Conservation (phyloP, 2,113 vertebrate species). For the Ictalurus furcatus region DNA sequence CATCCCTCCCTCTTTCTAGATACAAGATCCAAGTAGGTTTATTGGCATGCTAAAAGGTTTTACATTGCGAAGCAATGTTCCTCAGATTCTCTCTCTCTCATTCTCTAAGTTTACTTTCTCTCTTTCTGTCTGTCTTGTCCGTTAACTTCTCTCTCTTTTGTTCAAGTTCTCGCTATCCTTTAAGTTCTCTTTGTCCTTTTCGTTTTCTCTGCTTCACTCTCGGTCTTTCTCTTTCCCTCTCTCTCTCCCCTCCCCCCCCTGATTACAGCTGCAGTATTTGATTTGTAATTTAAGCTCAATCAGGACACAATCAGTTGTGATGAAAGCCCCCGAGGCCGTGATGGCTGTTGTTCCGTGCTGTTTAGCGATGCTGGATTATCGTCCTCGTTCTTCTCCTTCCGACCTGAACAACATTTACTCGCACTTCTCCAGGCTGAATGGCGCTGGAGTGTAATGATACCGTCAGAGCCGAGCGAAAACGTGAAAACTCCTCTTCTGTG, state of each 20-base stretch:
- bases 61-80: too few relatives aligned
- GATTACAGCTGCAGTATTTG: conserved; percentile 54
- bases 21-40: too few relatives aligned
- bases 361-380: conserved; percentile 47
- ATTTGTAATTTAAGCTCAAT: conserved; percentile 58
- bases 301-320: conserved; percentile 56
- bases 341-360: conserved; percentile 50
- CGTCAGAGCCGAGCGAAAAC: neutral
- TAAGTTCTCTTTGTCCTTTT: neutral
- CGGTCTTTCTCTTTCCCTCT: neutral
- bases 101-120: neutral
- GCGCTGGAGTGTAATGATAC: conserved; percentile 21
- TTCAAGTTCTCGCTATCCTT: neutral
- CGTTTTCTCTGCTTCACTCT: neutral
- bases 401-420: conserved; percentile 33
- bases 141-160: neutral
- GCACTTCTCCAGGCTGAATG: conserved; percentile 16
- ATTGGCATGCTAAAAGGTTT: too few relatives aligned
- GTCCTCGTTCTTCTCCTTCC: conserved; percentile 17
- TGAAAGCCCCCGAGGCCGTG: conserved; percentile 51
- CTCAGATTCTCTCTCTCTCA: neutral
- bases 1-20: too few relatives aligned
- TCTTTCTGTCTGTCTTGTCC: neutral
- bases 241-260: conserved; percentile 6
- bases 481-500: neutral